Conservation (phyloP, 2,888 invertebrate species). For the Rugalucina vietnamica region DNA sequence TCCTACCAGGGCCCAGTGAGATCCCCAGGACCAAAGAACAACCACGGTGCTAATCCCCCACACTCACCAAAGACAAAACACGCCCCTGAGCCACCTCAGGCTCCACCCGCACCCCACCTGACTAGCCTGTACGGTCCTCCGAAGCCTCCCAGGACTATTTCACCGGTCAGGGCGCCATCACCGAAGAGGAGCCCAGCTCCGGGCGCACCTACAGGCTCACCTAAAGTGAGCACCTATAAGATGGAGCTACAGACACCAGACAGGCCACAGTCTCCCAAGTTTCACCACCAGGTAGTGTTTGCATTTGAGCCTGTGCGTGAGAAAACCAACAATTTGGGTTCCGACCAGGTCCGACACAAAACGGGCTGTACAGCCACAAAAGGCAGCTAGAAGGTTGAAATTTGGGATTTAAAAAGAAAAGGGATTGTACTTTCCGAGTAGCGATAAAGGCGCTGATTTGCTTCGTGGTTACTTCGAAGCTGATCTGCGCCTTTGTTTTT, state of each 20-base stretch:
- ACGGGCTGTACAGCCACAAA: too few species aligned
- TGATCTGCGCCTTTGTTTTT: too few species aligned
- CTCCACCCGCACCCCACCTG: conserved; percentile 36
- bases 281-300: conserved; percentile 52
- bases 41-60: conserved; percentile 11
- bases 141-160: conserved; percentile 37
- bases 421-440: too few species aligned
- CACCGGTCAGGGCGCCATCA: conserved; percentile 38
- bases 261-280: conserved; percentile 53
- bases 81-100: conserved; percentile 60
- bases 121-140: conserved; percentile 44
- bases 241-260: conserved; percentile 50
- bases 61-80: conserved; percentile 47
- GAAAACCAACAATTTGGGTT: too few species aligned
- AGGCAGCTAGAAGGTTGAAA: too few species aligned
- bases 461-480: too few species aligned
- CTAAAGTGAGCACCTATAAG: conserved; percentile 46
- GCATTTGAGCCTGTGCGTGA: too few species aligned
- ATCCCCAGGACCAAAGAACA: conserved; percentile 2
- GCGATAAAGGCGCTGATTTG: too few species aligned
- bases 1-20: conserved; percentile 57
- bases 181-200: conserved; percentile 51
- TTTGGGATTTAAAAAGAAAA: too few species aligned
- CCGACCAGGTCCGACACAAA: too few species aligned
- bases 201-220: conserved; percentile 40